Base-by-base conservation (phyloP, 37 sponge, comb jelly and placozoan species). In the Petrosia ficiformis region DNA sequence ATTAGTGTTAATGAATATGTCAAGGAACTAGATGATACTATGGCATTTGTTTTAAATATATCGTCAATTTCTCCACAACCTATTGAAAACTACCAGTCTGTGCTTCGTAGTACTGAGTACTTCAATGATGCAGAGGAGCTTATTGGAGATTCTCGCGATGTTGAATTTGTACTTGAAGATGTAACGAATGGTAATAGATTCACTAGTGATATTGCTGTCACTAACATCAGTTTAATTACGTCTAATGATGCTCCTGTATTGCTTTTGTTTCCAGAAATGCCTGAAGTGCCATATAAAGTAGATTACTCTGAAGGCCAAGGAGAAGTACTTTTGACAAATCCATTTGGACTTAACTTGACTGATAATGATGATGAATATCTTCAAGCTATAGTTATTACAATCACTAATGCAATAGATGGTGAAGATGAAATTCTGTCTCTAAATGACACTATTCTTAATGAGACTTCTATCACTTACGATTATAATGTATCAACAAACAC, bases 111-210 rank as follows among this genome's bases (percentile, higher is more conserved):
- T n/a, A 43, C 80, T 42, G 74, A 83, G 71, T 96, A 96, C 64
- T 89, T 57, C 71, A 89, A 92, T 69, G 43, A 52, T 77, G 97
- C 90, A 8, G 90, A 89, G 44, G 93, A 93, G 73, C 67, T 91
- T 39, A n/a, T 44, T 26, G 90, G 89, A 0, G 58, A 41, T 5
- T 57, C 40, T 35, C 70, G 97, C 1, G 78, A 39, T 1, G 76
- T 96, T 0, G 78, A 77, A n/a, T 73, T 91, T 31, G 5, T 29
- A 2, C 77, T 74, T 4, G 39, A 25, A 28, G 96, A 95, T 68
- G 28, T 40, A 4, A 57, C 82, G 31, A 74, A 76, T 69, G 68
- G 87, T 32, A 83, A 65, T n/a, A 44, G 56, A 11, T 91, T 88
- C 56, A 59, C 64, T 40, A 91, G 92, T 61, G 39, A 40, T 16